Base-by-base conservation (phyloP, 2,888 invertebrate species). In the Dorcus parallelipipedus region DNA sequence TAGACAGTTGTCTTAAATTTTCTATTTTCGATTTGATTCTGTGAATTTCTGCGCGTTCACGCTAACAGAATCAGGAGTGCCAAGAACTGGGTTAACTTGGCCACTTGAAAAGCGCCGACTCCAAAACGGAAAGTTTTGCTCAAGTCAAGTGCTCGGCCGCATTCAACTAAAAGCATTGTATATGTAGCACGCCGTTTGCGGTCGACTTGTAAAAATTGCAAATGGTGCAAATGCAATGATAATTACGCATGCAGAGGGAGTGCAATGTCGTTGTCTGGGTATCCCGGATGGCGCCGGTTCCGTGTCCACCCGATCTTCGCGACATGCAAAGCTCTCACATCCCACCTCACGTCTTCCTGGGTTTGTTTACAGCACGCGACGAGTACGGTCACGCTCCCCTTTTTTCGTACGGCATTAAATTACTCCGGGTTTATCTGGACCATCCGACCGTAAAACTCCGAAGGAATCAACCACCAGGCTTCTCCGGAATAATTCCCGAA, bases 181-280 rank as follows among this genome's bases (percentile, higher is more conserved):
- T 43, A 56, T 53, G 52, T 54, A 48, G 48, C 52, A 10, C 42
- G 52, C 55, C 57, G 50, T 55, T 58, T 58, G 60, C 56, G 49
- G 51, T 58, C 57, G 63, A 59, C 64, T 60, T 65, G 65, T 61
- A 47, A 57, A 59, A 65, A 65, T 58, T 61, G 66, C 64, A 65
- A 64, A 64, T 64, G 58, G 67, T 66, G 63, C 63, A 67, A 69
- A 68, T 68, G 63, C 65, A 62, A 64, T 64, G 65, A 63, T 65
- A 67, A 69, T 69, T 69, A 66, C 64, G 26, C 26, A 33, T 33
- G 66, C 56, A 67, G 65, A 65, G 66, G 66, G 61, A 63, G 62
- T 60, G 63, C 61, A 61, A 64, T 54, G 63, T 58, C 54, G 62
- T 52, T 65, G 66, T 66, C 66, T 65, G 63, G 58, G 56, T 60